Percentiles rank a stretch among this genome's conserved stretches.
These are phyloP conservation scores for Anorthoa munda DNA, from an alignment of 2,888 invertebrate species.

Conservation along the genomic window DNA sequence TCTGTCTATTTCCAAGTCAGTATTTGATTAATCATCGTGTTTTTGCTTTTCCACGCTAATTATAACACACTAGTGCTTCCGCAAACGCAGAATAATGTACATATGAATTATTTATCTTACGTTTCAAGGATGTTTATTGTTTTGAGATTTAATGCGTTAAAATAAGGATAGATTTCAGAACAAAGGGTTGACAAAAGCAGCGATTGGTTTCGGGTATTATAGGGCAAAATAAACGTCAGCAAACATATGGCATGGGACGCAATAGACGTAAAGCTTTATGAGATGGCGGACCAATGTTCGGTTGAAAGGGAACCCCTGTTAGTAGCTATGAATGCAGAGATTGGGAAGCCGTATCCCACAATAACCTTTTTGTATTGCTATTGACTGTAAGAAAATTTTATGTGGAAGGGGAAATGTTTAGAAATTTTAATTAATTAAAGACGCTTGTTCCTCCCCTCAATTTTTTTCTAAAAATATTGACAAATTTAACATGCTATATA, in stretches of 20 bases:
- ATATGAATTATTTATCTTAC: slow-evolving; percentile 55
- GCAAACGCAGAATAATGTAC: slow-evolving; percentile 36
- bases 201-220: slow-evolving; percentile 21
- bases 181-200: slow-evolving; percentile 15
- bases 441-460: not conserved
- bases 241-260: slow-evolving; percentile 12
- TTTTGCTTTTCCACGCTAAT: slow-evolving; percentile 61
- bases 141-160: slow-evolving; percentile 24
- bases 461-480: too few species aligned
- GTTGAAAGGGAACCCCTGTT: slow-evolving; percentile 69
- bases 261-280: slow-evolving; percentile 60
- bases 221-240: slow-evolving; percentile 27
- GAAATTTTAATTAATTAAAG: slow-evolving; percentile 16
- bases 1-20: slow-evolving; percentile 22
- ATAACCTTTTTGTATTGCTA: slow-evolving; percentile 42
- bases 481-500: not conserved
- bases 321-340: slow-evolving; percentile 60
- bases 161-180: slow-evolving; percentile 21
- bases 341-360: slow-evolving; percentile 57
- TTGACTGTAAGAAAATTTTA: not conserved
- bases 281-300: slow-evolving; percentile 67
- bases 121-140: slow-evolving; percentile 55
- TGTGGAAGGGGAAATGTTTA: slow-evolving; percentile 1
- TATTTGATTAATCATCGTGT: slow-evolving; percentile 52
- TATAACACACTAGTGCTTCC: slow-evolving; percentile 51